phyloP scores from a whole-genome alignment of 2,113 vertebrate genomes.

The Bubalus kerabau region DNA sequence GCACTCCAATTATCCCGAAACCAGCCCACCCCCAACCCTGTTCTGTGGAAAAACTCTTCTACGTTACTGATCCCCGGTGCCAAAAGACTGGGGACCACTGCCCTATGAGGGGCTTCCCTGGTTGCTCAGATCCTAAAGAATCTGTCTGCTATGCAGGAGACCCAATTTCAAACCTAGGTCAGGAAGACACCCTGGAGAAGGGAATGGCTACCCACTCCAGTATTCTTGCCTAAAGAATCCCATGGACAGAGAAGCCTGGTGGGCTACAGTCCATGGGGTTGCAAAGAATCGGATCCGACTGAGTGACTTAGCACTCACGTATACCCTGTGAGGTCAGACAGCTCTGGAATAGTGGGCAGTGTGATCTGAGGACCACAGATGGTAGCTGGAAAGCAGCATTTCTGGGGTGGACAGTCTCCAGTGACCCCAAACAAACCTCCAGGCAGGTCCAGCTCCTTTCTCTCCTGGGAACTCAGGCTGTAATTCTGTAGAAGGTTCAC shows the following conservation, averaged over 20 bases:
- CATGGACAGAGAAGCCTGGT: neutral
- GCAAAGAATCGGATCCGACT: neutral
- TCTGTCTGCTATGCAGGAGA: neutral
- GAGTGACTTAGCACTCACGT: neutral
- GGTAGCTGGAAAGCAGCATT: neutral
- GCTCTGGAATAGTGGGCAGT: neutral
- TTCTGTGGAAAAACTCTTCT: neutral
- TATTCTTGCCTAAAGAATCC: neutral
- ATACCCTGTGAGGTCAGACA: neutral
- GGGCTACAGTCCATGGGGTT: neutral
- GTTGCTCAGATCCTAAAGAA: neutral
- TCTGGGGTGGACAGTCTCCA: neutral
- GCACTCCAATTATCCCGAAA: rapidly evolving
- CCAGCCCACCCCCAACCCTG: neutral
- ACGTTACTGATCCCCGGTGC: neutral
- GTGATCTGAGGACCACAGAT: neutral
- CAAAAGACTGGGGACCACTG: neutral
- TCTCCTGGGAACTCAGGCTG: neutral
- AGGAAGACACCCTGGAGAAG: neutral
- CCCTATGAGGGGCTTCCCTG: neutral
- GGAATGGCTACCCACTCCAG: neutral
- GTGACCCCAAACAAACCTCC: neutral
- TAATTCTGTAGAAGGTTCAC: neutral
- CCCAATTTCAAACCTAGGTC: neutral
- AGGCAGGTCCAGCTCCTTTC: neutral